Conservation (phyloP, 2,797 vertebrate species). For the Valencia hispanica region DNA sequence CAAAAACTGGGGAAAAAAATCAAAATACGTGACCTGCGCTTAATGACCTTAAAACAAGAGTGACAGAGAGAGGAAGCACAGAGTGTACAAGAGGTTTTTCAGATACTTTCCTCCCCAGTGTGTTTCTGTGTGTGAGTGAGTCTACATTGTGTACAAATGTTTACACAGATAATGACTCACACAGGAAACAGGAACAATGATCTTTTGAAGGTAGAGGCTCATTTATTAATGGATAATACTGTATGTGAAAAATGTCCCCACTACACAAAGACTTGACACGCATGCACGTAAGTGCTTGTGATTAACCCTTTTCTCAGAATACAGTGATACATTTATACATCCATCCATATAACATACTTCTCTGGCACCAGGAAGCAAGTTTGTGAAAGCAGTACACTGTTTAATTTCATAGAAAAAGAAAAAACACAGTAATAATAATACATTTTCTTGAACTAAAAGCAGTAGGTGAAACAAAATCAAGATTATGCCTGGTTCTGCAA, state of each 20-base stretch:
- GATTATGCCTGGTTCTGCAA: not conserved
- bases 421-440: not conserved
- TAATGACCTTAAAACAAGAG: not conserved
- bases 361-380: not conserved
- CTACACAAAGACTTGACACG: constrained; percentile 39
- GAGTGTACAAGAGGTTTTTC: constrained; percentile 13
- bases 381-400: not conserved
- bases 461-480: not conserved
- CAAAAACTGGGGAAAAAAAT: constrained; percentile 8
- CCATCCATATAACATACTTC: constrained; percentile 7
- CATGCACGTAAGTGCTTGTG: constrained; percentile 2
- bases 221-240: constrained; percentile 42
- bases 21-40: not conserved
- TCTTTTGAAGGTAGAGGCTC: constrained; percentile 44
- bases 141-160: constrained; percentile 1
- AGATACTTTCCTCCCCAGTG: not conserved
- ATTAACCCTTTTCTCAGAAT: constrained; percentile 53
- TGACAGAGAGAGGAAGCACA: constrained; percentile 1
- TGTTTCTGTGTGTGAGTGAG: constrained; percentile 6
- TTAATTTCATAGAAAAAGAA: not conserved
- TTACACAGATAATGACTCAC: constrained; percentile 52
- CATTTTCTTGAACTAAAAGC: not conserved
- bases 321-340: constrained; percentile 12
- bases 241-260: constrained; percentile 35
- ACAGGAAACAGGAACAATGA: constrained; percentile 50